These are phyloP conservation scores for Akabosia matsudoensis DNA, from an alignment of 1,140 invertebrate genomes.

Conservation along the genomic window DNA sequence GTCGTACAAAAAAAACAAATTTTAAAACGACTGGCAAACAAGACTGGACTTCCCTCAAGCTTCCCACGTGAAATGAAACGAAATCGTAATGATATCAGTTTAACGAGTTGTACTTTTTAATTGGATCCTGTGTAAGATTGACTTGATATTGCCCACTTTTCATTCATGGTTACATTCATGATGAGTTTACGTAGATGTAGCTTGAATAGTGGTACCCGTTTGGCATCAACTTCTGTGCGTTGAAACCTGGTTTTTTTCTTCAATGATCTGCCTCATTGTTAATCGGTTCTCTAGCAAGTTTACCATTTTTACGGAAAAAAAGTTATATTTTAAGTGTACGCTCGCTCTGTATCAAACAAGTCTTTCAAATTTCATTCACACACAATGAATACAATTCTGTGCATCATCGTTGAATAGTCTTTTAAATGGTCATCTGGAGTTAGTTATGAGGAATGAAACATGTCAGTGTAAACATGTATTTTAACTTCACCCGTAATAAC, in stretches of 20 bases:
- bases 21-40: not conserved
- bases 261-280: not conserved
- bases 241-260: not conserved
- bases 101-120: conserved; percentile 21
- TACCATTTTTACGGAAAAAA: no score
- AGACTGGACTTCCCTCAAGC: not conserved
- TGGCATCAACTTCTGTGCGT: no score
- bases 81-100: not conserved
- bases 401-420: no score
- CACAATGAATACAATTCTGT: no score
- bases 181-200: not conserved
- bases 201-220: not conserved
- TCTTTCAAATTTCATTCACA: no score
- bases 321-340: no score
- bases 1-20: not conserved
- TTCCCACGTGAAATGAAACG: conserved; percentile 12
- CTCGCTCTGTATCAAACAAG: no score
- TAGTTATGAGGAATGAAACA: no score
- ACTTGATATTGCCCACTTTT: not conserved
- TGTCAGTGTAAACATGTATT: no score
- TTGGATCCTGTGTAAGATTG: not conserved
- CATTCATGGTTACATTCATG: conserved; percentile 2
- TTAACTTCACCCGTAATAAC: no score
- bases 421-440: no score
- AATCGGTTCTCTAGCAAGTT: no score